Evolutionary conservation across 2,888 invertebrate genomes (phyloP).

Genomic region (Pogonocherus hispidulus): DNA sequence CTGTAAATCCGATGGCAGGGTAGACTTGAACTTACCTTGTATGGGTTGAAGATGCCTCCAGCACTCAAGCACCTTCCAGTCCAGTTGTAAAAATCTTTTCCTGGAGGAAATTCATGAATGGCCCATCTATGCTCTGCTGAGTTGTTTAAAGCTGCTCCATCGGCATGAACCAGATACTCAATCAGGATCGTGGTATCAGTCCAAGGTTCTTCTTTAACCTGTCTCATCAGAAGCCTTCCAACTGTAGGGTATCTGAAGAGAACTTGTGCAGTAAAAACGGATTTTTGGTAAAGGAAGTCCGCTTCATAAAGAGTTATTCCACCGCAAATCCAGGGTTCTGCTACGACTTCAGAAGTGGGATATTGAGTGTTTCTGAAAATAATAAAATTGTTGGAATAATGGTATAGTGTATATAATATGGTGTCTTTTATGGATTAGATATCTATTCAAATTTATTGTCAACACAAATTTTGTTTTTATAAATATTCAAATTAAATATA

Average conservation of each 20-base stretch:
- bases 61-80: slow-evolving; percentile 86
- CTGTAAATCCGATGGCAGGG: no score
- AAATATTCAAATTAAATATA: no score
- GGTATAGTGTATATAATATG: no score
- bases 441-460: no score
- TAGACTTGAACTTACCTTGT: slow-evolving; percentile 69
- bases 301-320: slow-evolving; percentile 76
- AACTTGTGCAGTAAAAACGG: slow-evolving; percentile 84
- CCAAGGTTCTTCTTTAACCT: slow-evolving; percentile 84
- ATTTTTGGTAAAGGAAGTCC: slow-evolving; percentile 78
- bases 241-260: slow-evolving; percentile 86
- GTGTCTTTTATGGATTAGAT: no score
- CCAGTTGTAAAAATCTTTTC: slow-evolving; percentile 93
- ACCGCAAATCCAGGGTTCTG: slow-evolving; percentile 76
- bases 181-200: slow-evolving; percentile 88
- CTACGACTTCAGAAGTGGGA: slow-evolving; percentile 63
- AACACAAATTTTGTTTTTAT: no score
- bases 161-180: slow-evolving; percentile 89
- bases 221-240: slow-evolving; percentile 85
- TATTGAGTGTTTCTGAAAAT: slow-evolving; percentile 70
- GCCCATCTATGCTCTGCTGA: slow-evolving; percentile 86
- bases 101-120: slow-evolving; percentile 83
- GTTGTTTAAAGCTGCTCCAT: slow-evolving; percentile 84
- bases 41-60: slow-evolving; percentile 84
- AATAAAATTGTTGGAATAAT: no score